Percentiles rank a stretch among this genome's conserved stretches.
Evolutionary conservation across 2,113 vertebrate species (phyloP).

Genomic region (Psilopsiagon aymara): DNA sequence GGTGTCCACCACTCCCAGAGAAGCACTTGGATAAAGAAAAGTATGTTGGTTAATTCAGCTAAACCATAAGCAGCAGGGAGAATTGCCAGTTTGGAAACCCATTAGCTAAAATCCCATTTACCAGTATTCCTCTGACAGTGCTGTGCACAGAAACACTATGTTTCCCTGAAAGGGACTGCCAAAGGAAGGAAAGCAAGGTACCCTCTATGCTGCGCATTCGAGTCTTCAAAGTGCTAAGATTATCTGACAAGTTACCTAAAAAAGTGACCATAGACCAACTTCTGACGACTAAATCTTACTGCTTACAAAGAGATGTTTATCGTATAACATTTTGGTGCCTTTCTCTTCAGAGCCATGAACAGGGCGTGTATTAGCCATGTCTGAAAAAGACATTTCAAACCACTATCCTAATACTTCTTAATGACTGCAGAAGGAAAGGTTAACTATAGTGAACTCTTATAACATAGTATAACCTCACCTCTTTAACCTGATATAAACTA

Average conservation of each 20-base stretch:
- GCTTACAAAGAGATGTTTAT: neutral
- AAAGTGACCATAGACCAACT: neutral
- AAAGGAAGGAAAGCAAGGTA: neutral
- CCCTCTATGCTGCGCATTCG: no score
- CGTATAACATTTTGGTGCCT: neutral
- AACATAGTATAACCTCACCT: neutral
- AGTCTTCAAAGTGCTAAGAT: neutral
- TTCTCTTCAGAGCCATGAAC: neutral
- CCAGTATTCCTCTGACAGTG: neutral
- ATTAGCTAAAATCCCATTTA: neutral
- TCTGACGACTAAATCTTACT: neutral
- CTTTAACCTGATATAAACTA: neutral
- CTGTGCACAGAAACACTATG: neutral
- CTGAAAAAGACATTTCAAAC: neutral
- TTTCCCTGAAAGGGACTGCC: neutral
- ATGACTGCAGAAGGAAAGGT: neutral
- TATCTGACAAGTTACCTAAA: neutral
- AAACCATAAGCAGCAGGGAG: neutral
- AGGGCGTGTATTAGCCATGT: fast-evolving
- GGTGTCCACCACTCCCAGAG: neutral
- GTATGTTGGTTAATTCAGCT: neutral
- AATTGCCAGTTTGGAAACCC: fast-evolving
- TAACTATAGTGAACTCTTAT: neutral
- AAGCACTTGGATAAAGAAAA: neutral
- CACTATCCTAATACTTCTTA: neutral